Evolutionary conservation across 2,113 vertebrate species (phyloP).

Genomic region (Oreocharis arfaki): DNA sequence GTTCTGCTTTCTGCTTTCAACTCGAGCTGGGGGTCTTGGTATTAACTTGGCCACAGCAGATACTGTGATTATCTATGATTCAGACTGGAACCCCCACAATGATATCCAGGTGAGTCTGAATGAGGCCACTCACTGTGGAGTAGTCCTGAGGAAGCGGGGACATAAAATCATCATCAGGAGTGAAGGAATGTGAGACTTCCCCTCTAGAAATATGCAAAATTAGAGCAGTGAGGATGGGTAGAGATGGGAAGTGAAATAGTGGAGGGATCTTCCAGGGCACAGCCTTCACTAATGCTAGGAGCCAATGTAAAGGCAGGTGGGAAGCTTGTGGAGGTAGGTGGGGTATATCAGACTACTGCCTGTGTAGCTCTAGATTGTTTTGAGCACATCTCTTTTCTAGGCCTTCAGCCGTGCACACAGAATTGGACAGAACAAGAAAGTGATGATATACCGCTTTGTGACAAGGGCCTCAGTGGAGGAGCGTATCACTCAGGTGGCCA

Average conservation of each 20-base stretch:
- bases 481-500: constrained; percentile 97
- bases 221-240: not conserved
- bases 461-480: constrained; percentile 97
- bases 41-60: constrained; percentile 98
- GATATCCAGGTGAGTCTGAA: constrained; percentile 90
- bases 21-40: constrained; percentile 94
- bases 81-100: constrained; percentile 98
- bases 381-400: constrained; percentile 60
- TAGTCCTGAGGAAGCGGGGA: not conserved
- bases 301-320: not conserved
- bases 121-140: not conserved
- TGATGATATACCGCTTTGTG: constrained; percentile 99
- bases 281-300: not conserved
- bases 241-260: not conserved
- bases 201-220: not conserved
- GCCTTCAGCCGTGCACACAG: constrained; percentile 98
- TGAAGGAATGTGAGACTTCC: not conserved
- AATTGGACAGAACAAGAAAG: constrained; percentile 97
- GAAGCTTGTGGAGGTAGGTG: not conserved
- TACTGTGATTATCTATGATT: constrained; percentile 97
- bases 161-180: not conserved
- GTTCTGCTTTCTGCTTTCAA: constrained; percentile 97
- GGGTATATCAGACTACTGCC: not conserved
- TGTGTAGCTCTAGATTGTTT: not conserved
- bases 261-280: not conserved